Percentiles rank a stretch among this genome's conserved stretches.
Conservation (phyloP, 2,113 vertebrate genomes). For the Mystacornis crossleyi region DNA sequence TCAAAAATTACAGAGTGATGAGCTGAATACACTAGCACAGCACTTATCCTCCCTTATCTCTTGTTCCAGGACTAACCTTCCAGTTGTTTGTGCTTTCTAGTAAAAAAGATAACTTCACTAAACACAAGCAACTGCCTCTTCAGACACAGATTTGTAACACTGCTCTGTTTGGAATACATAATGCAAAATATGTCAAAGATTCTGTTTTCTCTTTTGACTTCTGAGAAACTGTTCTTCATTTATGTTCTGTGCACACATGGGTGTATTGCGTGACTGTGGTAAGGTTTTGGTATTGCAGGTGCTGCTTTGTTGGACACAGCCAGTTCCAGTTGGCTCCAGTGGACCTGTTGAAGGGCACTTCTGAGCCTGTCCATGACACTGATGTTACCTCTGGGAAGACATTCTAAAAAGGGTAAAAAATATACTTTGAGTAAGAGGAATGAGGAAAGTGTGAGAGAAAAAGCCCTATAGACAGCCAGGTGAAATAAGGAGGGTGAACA, state of each 20-base stretch:
- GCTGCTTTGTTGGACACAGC: not conserved
- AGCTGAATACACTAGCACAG: accelerated
- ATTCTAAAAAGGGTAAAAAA: not conserved
- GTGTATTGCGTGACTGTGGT: accelerated
- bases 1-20: not conserved
- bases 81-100: not conserved
- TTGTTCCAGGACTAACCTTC: not conserved
- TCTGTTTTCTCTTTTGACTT: not conserved
- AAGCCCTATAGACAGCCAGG: not conserved
- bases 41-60: not conserved
- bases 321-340: not conserved
- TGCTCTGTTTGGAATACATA: not conserved
- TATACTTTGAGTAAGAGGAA: not conserved
- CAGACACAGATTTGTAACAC: not conserved
- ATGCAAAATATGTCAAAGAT: not conserved
- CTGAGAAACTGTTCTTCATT: not conserved
- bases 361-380: not conserved
- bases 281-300: not conserved
- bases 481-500: accelerated
- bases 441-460: not conserved
- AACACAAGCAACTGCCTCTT: not conserved
- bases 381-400: not conserved
- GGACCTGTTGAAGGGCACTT: not conserved
- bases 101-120: not conserved
- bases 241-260: not conserved